A percentile compares a stretch with the other conserved stretches of the same genome.
Evolutionary conservation across 2,888 invertebrate genomes (phyloP).

Genomic region (Diaperis boleti): DNA sequence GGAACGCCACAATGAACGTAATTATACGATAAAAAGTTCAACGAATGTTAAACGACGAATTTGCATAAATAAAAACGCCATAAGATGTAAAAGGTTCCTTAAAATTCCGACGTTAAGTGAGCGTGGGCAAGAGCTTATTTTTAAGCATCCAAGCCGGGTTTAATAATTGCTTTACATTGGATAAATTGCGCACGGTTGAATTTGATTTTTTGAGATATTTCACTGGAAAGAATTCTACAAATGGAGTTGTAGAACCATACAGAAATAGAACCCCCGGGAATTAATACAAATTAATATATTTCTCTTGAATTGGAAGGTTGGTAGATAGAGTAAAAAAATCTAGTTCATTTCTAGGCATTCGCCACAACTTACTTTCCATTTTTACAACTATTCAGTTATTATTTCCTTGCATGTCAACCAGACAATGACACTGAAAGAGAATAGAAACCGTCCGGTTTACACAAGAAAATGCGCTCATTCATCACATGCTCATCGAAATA

Average conservation of each 20-base stretch:
- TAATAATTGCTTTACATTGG: background rate
- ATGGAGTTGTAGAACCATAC: too few species aligned
- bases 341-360: too few species aligned
- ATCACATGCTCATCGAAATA: conserved; percentile 18
- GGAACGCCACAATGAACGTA: conserved; percentile 23
- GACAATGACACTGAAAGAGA: conserved; percentile 13
- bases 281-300: too few species aligned
- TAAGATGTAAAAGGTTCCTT: conserved; percentile 19
- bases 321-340: too few species aligned
- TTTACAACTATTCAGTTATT: too few species aligned
- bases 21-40: conserved; percentile 35
- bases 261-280: too few species aligned
- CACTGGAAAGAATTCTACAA: too few species aligned
- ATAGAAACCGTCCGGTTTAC: background rate
- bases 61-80: conserved; percentile 32
- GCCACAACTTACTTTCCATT: too few species aligned
- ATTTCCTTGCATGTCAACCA: conserved; percentile 3
- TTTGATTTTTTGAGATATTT: background rate
- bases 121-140: conserved; percentile 9
- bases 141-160: conserved; percentile 10
- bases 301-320: too few species aligned
- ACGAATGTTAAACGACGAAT: conserved; percentile 35
- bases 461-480: conserved; percentile 21
- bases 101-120: conserved; percentile 12
- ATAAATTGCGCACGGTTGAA: background rate